Conservation (phyloP, 2,113 vertebrate genomes). For the Microcebus ravelobensis region DNA sequence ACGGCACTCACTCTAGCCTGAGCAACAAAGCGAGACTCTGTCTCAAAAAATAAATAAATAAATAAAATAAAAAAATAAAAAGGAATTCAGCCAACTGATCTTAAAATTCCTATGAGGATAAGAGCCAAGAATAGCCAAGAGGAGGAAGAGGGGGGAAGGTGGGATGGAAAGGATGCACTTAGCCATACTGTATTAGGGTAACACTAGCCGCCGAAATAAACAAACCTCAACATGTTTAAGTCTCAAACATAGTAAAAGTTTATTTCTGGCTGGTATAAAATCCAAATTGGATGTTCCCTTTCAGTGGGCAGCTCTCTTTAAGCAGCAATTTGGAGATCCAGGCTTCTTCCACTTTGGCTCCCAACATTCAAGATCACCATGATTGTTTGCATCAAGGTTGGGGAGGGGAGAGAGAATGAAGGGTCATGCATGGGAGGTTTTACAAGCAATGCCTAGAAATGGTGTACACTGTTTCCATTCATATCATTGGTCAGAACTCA, state of each 20-base stretch:
- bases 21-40: too few relatives aligned
- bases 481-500: neutral
- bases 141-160: neutral
- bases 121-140: neutral
- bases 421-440: neutral
- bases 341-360: neutral
- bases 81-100: neutral
- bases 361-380: neutral
- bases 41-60: too few relatives aligned
- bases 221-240: neutral
- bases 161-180: neutral
- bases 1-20: too few relatives aligned
- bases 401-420: neutral
- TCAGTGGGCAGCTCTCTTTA: neutral
- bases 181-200: neutral
- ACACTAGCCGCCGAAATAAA: neutral
- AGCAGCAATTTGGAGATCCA: neutral
- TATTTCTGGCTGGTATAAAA: neutral
- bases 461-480: neutral
- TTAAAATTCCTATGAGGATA: neutral
- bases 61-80: too few relatives aligned
- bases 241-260: neutral
- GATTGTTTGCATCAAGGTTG: neutral
- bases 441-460: neutral
- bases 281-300: neutral